These are phyloP conservation scores for Vulpes ferrilata DNA, from an alignment of 2,113 vertebrate genomes.

Conservation along the genomic window DNA sequence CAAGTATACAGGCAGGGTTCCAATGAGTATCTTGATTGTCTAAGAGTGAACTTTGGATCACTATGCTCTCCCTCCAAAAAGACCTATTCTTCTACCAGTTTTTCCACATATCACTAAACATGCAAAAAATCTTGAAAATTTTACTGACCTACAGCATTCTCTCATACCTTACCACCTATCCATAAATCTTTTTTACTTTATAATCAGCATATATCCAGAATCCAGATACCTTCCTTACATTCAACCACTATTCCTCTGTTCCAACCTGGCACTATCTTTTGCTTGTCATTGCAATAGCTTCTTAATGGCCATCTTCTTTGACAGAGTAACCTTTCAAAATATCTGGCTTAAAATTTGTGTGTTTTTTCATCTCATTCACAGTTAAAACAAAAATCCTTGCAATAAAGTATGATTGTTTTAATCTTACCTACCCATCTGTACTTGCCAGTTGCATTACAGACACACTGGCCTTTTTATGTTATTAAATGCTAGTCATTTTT, in stretches of 20 bases:
- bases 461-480: neutral
- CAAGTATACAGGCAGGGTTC: neutral
- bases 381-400: neutral
- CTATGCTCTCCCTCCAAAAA: neutral
- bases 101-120: neutral
- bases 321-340: neutral
- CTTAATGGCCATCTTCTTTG: neutral
- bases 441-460: neutral
- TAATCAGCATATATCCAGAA: neutral
- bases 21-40: neutral
- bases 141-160: neutral
- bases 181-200: neutral
- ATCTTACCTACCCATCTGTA: neutral
- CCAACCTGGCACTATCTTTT: neutral
- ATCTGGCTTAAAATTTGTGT: neutral
- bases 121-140: neutral
- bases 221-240: neutral
- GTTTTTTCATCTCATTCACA: neutral
- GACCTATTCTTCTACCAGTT: too few relatives aligned
- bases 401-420: neutral
- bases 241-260: neutral
- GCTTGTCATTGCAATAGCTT: neutral
- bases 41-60: neutral
- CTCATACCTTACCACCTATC: neutral
- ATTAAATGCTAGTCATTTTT: neutral